A percentile compares a stretch with the other conserved stretches of the same genome.
Evolutionary conservation across 1,140 invertebrate species (phyloP).

Genomic region (Drosophila setifemur): DNA sequence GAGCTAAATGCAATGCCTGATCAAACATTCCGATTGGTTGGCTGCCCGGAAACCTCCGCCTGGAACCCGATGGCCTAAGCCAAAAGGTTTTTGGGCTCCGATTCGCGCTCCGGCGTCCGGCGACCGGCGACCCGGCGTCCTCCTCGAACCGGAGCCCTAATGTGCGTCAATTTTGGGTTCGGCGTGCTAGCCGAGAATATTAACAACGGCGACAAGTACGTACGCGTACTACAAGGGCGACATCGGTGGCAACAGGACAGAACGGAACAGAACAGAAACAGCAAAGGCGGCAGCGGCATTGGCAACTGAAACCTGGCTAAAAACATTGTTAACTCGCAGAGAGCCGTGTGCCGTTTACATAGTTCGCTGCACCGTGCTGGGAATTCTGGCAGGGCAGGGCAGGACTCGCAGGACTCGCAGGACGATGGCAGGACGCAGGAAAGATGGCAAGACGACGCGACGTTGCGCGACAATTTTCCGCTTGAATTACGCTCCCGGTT

Average conservation of each 20-base stretch:
- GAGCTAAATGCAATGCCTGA: slow-evolving; percentile 69
- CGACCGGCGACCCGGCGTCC: no score
- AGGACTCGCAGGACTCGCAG: slow-evolving; percentile 15
- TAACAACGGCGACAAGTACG: slow-evolving; percentile 62
- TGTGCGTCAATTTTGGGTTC: slow-evolving; percentile 60
- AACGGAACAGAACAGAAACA: slow-evolving; percentile 15
- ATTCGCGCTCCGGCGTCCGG: slow-evolving; percentile 7
- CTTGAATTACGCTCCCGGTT: slow-evolving; percentile 80
- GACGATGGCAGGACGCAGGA: slow-evolving; percentile 38
- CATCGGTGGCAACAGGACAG: no score
- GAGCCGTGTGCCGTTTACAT: slow-evolving; percentile 65
- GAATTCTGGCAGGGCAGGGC: slow-evolving; percentile 5
- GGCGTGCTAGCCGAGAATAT: slow-evolving; percentile 58
- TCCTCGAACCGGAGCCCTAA: slow-evolving; percentile 35
- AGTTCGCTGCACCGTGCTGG: slow-evolving; percentile 41
- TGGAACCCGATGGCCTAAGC: background rate
- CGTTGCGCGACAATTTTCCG: slow-evolving; percentile 80
- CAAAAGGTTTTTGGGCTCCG: background rate
- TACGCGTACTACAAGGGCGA: no score
- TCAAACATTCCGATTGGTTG: slow-evolving; percentile 74
- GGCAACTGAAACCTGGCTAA: slow-evolving; percentile 30
- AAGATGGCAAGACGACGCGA: slow-evolving; percentile 69
- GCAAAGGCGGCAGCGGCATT: slow-evolving; percentile 4
- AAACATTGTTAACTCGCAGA: slow-evolving; percentile 62
- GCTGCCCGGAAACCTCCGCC: slow-evolving; percentile 3